Evolutionary conservation across 2,113 vertebrate genomes (phyloP), one percentile per base, ranked within the genome.

Genomic region (Syngnathoides biaculeatus): DNA sequence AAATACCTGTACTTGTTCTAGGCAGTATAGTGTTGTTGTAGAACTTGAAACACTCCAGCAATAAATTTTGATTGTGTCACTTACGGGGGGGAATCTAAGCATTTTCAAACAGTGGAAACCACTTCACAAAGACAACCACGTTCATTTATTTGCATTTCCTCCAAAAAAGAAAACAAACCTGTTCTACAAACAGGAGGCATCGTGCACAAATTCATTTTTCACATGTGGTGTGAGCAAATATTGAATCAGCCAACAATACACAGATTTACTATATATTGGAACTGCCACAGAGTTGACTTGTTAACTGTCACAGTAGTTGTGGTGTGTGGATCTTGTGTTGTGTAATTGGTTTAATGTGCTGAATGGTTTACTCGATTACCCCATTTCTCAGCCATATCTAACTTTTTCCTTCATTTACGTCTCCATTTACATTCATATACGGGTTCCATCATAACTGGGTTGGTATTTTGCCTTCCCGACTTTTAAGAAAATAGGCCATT

Each of bases 261-360:
- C 43, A 47, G 1, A 47, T 47, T 35, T 1, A 35, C 30, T 35
- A 6, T 35, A 35, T 35, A 35, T 35, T 3, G 30, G 47, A 48
- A 48, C 17, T 75, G 69, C 30, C 59, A 40, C 26, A 64, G 15
- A 22, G 69, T 77, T 57, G 11, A 68, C 43, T 60, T 60, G 48
- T 69, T 65, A 78, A 79, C 71, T 67, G 66, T 27, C 39, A 60
- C 8, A 53, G 59, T 79, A 73, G 63, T 67, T 73, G 47, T 69
- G 67, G 53, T 4, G 20, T 4, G 20, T 47, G 59, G 22, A 38
- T 64, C 9, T 52, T 74, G 82, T 76, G 78, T 1, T 30, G 82
- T 68, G 43, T 22, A 71, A 84, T 82, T 74, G 73, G 75, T 86
- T 69, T 35, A 76, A 66, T 66, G 2, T 64, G 67, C 24, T 61